A percentile compares a stretch with the other conserved stretches of the same genome.
Conservation (phyloP, 2,888 invertebrate species). For the Hyalella azteca region DNA sequence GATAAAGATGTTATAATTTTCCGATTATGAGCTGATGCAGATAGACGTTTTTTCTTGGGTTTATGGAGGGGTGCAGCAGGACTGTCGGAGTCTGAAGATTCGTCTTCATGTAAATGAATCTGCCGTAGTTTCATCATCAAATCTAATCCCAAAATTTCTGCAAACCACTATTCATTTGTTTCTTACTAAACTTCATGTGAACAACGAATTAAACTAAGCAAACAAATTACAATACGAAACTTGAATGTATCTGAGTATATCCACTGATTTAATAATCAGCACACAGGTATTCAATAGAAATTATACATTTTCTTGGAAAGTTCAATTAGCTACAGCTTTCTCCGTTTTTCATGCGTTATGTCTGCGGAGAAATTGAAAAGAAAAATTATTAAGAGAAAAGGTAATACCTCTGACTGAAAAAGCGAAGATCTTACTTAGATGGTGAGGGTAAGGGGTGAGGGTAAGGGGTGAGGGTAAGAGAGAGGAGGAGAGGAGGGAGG, state of each 20-base stretch:
- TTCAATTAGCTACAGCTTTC: not conserved
- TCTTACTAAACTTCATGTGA: too few species aligned
- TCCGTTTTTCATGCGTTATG: not conserved
- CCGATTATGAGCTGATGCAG: not conserved
- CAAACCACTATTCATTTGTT: not conserved
- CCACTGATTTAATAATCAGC: not conserved
- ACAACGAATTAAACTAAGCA: too few species aligned
- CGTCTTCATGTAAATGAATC: not conserved
- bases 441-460: not conserved
- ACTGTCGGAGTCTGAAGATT: constrained; percentile 15
- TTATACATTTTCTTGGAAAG: not conserved
- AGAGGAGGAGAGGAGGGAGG: not conserved
- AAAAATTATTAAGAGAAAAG: not conserved
- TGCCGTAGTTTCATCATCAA: constrained; percentile 21
- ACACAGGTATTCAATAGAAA: not conserved
- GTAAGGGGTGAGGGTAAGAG: not conserved
- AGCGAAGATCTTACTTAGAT: not conserved
- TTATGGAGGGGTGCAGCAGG: not conserved
- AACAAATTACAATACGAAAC: not conserved
- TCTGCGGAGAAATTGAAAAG: not conserved
- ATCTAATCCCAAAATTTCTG: not conserved
- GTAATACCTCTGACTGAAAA: too few species aligned
- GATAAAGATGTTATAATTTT: not conserved
- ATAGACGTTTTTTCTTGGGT: not conserved
- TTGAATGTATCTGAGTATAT: not conserved